Evolutionary conservation across 2,797 vertebrate genomes (phyloP).

Genomic region (Emys orbicularis): DNA sequence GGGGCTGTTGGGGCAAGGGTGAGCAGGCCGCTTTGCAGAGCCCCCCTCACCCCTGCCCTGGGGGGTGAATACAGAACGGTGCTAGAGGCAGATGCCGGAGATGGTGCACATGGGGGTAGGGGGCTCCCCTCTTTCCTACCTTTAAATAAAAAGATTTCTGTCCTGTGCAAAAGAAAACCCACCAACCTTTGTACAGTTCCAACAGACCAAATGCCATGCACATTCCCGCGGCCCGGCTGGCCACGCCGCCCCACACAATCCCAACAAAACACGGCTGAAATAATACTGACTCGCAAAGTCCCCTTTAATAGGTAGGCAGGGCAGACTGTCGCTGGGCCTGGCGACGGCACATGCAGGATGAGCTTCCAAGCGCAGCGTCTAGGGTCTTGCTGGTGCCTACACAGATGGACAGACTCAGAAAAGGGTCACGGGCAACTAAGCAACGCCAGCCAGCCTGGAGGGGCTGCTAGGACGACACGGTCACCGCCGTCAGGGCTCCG

Average conservation of each 20-base stretch:
- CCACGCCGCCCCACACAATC: conserved; percentile 45
- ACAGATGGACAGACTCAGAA: conserved; percentile 30
- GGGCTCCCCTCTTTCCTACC: neutral
- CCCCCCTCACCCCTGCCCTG: too few species aligned
- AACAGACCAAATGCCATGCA: conserved; percentile 78
- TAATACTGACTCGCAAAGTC: conserved; percentile 78
- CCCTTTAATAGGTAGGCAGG: conserved; percentile 53
- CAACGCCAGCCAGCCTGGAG: neutral
- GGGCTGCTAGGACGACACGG: conserved; percentile 92
- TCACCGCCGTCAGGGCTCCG: conserved; percentile 92
- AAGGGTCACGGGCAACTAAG: conserved; percentile 30
- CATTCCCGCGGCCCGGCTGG: conserved; percentile 4
- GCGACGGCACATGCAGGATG: conserved; percentile 69
- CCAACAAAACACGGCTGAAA: conserved; percentile 67
- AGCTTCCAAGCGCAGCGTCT: conserved; percentile 66
- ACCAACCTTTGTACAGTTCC: conserved; percentile 72
- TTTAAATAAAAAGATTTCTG: conserved; percentile 66
- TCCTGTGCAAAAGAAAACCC: conserved; percentile 75
- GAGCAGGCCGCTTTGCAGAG: too few species aligned
- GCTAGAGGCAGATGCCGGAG: neutral
- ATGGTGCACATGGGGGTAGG: neutral
- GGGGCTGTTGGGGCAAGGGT: neutral
- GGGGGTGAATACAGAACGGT: fast-evolving
- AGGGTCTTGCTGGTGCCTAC: conserved; percentile 36
- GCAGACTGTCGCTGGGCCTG: conserved; percentile 63